Conservation (phyloP, 1,140 invertebrate species). For the Eurytemora carolleeae region DNA sequence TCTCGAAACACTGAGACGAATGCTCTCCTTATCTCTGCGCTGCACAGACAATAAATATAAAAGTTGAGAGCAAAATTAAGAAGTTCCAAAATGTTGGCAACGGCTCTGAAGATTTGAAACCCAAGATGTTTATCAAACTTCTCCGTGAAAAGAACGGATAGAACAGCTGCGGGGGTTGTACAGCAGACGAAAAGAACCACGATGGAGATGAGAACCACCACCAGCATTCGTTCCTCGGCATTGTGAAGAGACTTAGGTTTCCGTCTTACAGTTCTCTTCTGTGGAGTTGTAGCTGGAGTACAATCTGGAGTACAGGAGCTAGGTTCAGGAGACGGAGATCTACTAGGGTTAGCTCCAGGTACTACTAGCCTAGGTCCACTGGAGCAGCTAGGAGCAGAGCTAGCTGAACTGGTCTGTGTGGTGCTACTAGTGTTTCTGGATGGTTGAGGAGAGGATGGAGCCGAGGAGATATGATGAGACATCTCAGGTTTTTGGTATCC, state of each 20-base stretch:
- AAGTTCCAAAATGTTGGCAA: constrained; percentile 48
- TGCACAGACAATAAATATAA: constrained; percentile 55
- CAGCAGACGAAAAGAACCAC: constrained; percentile 51
- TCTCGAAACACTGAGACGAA: constrained; percentile 24
- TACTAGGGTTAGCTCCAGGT: background rate
- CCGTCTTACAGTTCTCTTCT: background rate
- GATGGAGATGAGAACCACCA: constrained; percentile 45
- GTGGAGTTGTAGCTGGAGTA: background rate
- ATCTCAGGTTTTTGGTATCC: background rate
- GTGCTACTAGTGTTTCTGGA: background rate
- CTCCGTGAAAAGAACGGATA: constrained; percentile 38
- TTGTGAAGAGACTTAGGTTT: constrained; percentile 41
- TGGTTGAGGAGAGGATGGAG: background rate
- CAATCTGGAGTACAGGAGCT: background rate
- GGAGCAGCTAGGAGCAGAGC: background rate
- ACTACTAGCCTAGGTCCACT: background rate
- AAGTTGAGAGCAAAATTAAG: constrained; percentile 54
- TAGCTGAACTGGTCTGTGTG: background rate
- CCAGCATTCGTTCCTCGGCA: constrained; percentile 45
- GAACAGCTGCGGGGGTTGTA: constrained; percentile 52
- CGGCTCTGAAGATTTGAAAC: constrained; percentile 45
- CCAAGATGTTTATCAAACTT: constrained; percentile 37
- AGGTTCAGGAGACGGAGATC: background rate
- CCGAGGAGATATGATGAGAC: background rate
- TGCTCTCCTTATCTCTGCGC: constrained; percentile 48